Percentiles rank a stretch among this genome's conserved stretches.
Conservation (phyloP, 2,113 vertebrate genomes). For the Melanerpes formicivorus region DNA sequence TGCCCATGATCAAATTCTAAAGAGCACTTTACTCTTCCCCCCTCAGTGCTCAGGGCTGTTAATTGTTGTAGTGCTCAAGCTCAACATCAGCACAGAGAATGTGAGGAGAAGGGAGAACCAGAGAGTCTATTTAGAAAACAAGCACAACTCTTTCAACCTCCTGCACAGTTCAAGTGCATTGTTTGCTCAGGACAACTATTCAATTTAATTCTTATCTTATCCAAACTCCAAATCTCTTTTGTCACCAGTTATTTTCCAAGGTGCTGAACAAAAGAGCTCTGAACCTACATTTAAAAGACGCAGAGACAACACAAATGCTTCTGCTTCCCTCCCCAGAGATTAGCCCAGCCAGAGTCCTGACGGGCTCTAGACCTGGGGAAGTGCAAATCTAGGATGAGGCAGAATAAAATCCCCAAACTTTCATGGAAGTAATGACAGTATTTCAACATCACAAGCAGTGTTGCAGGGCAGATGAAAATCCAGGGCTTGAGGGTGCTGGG, state of each 20-base stretch:
- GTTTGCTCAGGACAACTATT: slow-evolving; percentile 34
- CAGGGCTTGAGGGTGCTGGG: background rate
- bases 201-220: slow-evolving; percentile 49
- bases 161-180: background rate
- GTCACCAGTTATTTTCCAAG: slow-evolving; percentile 8
- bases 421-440: background rate
- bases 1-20: background rate
- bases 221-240: slow-evolving; percentile 20
- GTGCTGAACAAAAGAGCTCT: background rate
- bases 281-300: background rate
- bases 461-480: background rate
- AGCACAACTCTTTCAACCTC: background rate
- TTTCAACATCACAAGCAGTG: background rate
- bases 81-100: background rate
- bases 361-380: background rate
- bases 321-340: background rate
- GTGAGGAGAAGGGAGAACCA: background rate
- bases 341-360: background rate
- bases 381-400: background rate
- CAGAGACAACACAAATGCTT: background rate
- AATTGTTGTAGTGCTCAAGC: background rate
- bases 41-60: background rate
- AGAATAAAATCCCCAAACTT: background rate
- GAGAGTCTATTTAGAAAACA: background rate
- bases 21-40: background rate